Conservation (phyloP, 64 coral and sea anemone genomes). For the Trachythela sp. region DNA sequence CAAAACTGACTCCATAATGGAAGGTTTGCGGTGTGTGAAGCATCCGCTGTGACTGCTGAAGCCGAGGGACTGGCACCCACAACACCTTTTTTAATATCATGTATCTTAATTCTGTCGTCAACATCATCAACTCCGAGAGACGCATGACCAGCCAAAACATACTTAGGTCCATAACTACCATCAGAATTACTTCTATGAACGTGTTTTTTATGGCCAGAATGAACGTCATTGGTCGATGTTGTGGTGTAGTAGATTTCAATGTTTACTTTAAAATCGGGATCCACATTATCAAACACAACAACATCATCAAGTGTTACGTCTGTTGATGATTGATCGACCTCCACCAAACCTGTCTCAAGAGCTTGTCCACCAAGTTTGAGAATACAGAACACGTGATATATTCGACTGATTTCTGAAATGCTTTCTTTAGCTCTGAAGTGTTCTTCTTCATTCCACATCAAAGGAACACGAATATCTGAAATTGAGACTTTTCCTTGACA, state of each 20-base stretch:
- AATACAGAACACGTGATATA: conserved; percentile 91
- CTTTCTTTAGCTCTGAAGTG: conserved; percentile 71
- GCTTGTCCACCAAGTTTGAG: conserved; percentile 92
- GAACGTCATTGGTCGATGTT: conserved; percentile 61
- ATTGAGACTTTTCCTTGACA: conserved; percentile 60
- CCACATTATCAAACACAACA: conserved; percentile 95
- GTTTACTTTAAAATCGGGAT: conserved; percentile 86
- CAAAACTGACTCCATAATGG: conserved; percentile 12
- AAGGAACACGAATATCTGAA: conserved; percentile 85
- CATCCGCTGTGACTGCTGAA: neutral
- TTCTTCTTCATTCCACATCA: conserved; percentile 93
- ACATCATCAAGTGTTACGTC: conserved; percentile 86
- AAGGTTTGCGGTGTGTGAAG: neutral
- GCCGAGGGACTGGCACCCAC: conserved; percentile 84
- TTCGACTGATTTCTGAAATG: conserved; percentile 43
- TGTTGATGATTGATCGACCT: conserved; percentile 91
- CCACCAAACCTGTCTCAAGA: conserved; percentile 71
- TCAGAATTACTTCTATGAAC: conserved; percentile 48
- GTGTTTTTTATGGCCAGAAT: conserved; percentile 45
- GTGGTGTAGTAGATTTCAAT: conserved; percentile 98
- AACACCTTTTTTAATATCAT: conserved; percentile 91
- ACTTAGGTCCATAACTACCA: conserved; percentile 59
- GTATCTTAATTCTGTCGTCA: conserved; percentile 73
- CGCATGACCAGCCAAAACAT: conserved; percentile 87
- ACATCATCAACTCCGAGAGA: conserved; percentile 80